Evolutionary conservation across 2,113 vertebrate genomes (phyloP), one percentile per base, ranked within the genome.

Genomic region (Channa maculata): DNA sequence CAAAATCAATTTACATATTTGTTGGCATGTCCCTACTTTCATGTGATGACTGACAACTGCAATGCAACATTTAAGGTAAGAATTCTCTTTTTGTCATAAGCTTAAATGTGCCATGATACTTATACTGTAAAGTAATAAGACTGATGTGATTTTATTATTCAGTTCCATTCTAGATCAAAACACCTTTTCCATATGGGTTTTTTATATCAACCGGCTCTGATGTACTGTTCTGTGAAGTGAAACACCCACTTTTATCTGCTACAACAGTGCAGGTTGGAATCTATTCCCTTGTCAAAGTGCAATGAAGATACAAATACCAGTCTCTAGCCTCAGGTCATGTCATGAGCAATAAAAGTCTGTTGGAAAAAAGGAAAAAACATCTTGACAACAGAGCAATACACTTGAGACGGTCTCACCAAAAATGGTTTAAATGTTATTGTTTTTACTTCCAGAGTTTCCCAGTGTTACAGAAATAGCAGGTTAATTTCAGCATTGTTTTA

Each of bases 291-390:
- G 70, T 24, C 46, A 51, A 71, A 54, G 49, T 53, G 51, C 48
- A 72, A 53, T 68, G 51, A 55, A 58, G 71, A 86, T 80, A 70
- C 68, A 75, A 52, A 76, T 54, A 80, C 61, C 38, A 61, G 68
- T 36, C 53, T 73, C 77, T 71, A 52, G 82, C 81, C 77, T 34
- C 58, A 15, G 69, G 84, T 75, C 38, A 10, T 78, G 70, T 83
- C 80, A 78, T 46, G 66, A 75, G 69, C 72, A 65, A 80, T 89
- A 61, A 84, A 75, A 71, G n/a, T 46, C 44, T n/a, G 46, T 44
- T 43, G 13, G 33, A 49, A 63, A 58, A 73, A 72, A 45, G 59
- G 14, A 4, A 11, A 59, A 62, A 65, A 70, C 54, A 55, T 9
- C 11, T 64, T 39, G 52, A 75, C 73, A 69, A 51, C 60, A 80